Evolutionary conservation across 1,140 invertebrate genomes (phyloP).

Genomic region (Drosophila chauvacae): DNA sequence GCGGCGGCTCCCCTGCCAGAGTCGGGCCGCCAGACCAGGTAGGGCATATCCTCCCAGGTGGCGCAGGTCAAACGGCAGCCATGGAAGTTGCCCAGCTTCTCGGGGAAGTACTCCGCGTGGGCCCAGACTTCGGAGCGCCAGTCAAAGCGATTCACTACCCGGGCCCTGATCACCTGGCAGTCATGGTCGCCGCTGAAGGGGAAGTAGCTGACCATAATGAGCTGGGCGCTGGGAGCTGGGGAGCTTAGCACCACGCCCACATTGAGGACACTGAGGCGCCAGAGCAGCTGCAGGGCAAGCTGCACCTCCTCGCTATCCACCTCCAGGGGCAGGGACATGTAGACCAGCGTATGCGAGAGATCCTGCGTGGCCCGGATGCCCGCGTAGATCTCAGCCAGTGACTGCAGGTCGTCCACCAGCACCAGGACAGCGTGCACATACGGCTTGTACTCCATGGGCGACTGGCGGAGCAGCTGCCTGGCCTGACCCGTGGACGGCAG

Average conservation of each 20-base stretch:
- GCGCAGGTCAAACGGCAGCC: slow-evolving; percentile 72
- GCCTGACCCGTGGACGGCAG: slow-evolving; percentile 19
- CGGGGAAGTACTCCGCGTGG: slow-evolving; percentile 38
- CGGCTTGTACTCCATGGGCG: slow-evolving; percentile 48
- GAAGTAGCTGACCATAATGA: slow-evolving; percentile 59
- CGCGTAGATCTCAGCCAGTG: slow-evolving; percentile 33
- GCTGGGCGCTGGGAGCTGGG: background rate
- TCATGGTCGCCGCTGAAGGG: slow-evolving; percentile 40
- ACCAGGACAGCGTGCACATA: slow-evolving; percentile 56
- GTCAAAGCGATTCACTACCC: slow-evolving; percentile 52
- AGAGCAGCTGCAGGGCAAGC: slow-evolving; percentile 44
- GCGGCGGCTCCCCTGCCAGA: background rate
- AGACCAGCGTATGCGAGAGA: slow-evolving; percentile 63
- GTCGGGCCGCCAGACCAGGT: slow-evolving; percentile 42
- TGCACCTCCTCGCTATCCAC: slow-evolving; percentile 21
- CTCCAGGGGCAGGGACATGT: slow-evolving; percentile 45
- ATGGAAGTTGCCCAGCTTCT: slow-evolving; percentile 64
- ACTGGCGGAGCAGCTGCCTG: slow-evolving; percentile 13
- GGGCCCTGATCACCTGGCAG: slow-evolving; percentile 45
- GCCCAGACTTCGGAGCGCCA: slow-evolving; percentile 5
- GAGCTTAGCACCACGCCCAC: slow-evolving; percentile 38
- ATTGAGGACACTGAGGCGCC: slow-evolving; percentile 65
- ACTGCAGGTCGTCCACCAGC: slow-evolving; percentile 51
- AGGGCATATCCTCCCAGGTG: slow-evolving; percentile 80
- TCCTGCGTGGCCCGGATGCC: slow-evolving; percentile 52